phyloP scores from a whole-genome alignment of 2,888 invertebrate species.

The Oasisia sp. region DNA sequence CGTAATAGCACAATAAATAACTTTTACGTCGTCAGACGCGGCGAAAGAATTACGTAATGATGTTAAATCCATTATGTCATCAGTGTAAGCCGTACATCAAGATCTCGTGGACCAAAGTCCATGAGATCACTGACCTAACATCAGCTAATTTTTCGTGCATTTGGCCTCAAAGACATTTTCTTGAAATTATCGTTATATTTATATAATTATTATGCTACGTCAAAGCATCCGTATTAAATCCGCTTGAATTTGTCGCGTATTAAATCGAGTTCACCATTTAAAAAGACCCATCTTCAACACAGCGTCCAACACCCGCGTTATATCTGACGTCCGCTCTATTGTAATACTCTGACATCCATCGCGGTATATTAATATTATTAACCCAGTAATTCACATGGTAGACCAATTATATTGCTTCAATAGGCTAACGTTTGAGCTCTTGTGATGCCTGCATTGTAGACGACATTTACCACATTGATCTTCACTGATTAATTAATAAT shows the following conservation, averaged over 20 bases:
- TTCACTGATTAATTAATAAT: constrained; percentile 1
- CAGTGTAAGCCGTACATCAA: neutral
- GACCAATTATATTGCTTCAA: neutral
- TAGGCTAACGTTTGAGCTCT: neutral
- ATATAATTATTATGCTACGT: too few species aligned
- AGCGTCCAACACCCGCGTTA: neutral
- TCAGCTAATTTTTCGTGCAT: neutral
- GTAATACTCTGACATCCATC: neutral
- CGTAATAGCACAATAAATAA: neutral
- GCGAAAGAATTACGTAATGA: neutral
- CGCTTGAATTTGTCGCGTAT: neutral
- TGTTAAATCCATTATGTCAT: neutral
- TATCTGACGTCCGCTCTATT: neutral
- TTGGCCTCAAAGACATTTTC: neutral
- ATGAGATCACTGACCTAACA: neutral
- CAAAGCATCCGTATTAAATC: neutral
- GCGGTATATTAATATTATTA: neutral
- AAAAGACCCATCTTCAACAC: neutral
- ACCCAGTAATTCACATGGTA: neutral
- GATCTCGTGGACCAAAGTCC: neutral
- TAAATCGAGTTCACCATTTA: neutral
- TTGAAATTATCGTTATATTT: neutral
- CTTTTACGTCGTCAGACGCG: neutral
- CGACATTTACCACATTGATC: neutral
- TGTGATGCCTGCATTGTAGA: neutral